These are phyloP conservation scores for Trachelus stipa DNA, from an alignment of 2,888 invertebrate species.

Conservation along the genomic window DNA sequence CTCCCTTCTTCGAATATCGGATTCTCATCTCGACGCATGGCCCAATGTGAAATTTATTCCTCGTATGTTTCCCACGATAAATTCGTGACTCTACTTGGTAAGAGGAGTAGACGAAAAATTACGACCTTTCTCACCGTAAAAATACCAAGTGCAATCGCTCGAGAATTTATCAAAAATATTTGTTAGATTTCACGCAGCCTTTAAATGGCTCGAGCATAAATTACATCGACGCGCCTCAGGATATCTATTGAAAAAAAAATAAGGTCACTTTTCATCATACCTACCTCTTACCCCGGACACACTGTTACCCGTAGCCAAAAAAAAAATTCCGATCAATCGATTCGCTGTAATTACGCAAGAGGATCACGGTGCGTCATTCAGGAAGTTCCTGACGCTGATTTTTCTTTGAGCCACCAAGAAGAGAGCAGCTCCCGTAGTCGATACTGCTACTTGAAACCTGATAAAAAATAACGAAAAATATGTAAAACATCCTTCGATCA, in stretches of 20 bases:
- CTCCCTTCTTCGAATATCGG: no score
- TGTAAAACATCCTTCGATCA: not conserved
- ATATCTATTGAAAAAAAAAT: conserved; percentile 22
- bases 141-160: no score
- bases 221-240: conserved; percentile 1
- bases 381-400: not conserved
- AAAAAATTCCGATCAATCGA: conserved; percentile 31
- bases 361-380: not conserved
- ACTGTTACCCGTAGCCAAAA: conserved; percentile 14
- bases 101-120: not conserved
- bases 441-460: no score
- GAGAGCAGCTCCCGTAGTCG: not conserved
- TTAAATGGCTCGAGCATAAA: not conserved
- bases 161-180: not conserved
- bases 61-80: not conserved
- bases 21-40: no score
- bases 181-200: not conserved
- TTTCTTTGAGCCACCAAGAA: not conserved
- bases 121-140: no score
- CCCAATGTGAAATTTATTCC: no score
- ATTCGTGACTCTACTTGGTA: not conserved
- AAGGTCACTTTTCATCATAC: conserved; percentile 14
- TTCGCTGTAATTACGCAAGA: conserved; percentile 24
- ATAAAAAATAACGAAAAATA: not conserved
- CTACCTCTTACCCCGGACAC: not conserved